Evolutionary conservation across 2,113 vertebrate species (phyloP).

Genomic region (Chunga burmeisteri): DNA sequence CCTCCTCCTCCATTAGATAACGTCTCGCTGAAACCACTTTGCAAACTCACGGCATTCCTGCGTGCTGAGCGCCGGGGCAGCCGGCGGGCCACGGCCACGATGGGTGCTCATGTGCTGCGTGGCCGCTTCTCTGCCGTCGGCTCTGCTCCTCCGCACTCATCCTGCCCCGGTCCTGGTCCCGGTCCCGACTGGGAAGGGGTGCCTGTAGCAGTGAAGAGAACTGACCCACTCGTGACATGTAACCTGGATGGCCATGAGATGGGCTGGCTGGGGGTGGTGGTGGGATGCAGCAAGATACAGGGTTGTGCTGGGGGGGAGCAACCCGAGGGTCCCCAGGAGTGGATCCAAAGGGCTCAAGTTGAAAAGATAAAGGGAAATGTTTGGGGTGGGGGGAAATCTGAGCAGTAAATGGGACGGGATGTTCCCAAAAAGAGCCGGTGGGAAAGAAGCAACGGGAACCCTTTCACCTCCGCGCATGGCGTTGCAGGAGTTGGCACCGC

Average conservation of each 20-base stretch:
- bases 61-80: slow-evolving; percentile 45
- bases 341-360: background rate
- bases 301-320: background rate
- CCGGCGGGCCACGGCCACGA: background rate
- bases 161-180: rapidly evolving
- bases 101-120: background rate
- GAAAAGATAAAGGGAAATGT: background rate
- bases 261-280: background rate
- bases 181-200: background rate
- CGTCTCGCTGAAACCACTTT: slow-evolving; percentile 70
- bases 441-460: background rate
- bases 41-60: slow-evolving; percentile 70
- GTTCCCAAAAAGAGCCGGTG: background rate
- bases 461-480: rapidly evolving
- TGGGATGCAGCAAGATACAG: background rate
- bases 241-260: background rate
- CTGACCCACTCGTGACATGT: background rate
- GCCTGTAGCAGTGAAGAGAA: background rate
- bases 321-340: rapidly evolving
- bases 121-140: rapidly evolving
- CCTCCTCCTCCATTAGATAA: slow-evolving; percentile 73
- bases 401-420: background rate
- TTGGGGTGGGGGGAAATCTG: background rate
- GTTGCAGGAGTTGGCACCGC: background rate
- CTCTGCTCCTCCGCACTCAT: background rate